Evolutionary conservation across 1,140 invertebrate genomes (phyloP), one percentile per base, ranked within the genome.

Genomic region (Sycophila sp.): DNA sequence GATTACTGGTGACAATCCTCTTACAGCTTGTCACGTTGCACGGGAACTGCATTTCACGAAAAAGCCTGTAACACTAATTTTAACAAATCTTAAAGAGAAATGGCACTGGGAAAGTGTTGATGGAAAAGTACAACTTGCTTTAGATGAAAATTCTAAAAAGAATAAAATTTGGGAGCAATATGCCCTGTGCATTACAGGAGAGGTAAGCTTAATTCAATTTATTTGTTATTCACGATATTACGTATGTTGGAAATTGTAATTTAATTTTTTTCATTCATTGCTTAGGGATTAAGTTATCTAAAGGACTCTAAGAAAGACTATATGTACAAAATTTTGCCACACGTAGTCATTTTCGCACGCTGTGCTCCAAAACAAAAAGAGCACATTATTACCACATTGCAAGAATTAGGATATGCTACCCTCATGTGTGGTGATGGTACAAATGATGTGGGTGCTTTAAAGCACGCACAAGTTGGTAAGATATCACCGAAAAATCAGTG

Each of bases 401-500:
- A 98, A 84, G 88, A 90, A 30, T 81, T 96, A 1, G 98, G 98
- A 22, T 98, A 91, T 80, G 89, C 89, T 3, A 98, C 97, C 0
- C 85, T 99, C 0, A 99, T 99, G 98, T 99, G 98, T 84, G 98
- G 98, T n/a, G 98, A 99, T 89, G 98, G 98, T 71, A 99, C 98
- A 2, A 99, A 99, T 87, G 98, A 99, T 88, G 98, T 99, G 26
- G 98, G 98, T n/a, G 98, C 98, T 24, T 87, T 99, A 10, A 99
- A 99, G 89, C 98, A 99, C 87, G 96, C 98, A 38, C 92, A 98
- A 87, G 96, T 98, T 82, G 96, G 96, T 91, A 56, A 78, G 83
- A 77, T 56, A 51, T 68, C 2, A 34, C 17, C 11, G 7, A n/a
- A n/a, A n/a, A n/a, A n/a, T n/a, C n/a, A n/a, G n/a, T n/a, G n/a